Evolutionary conservation across 2,113 vertebrate genomes (phyloP), one percentile per base, ranked within the genome.

Genomic region (Centrocercus urophasianus): DNA sequence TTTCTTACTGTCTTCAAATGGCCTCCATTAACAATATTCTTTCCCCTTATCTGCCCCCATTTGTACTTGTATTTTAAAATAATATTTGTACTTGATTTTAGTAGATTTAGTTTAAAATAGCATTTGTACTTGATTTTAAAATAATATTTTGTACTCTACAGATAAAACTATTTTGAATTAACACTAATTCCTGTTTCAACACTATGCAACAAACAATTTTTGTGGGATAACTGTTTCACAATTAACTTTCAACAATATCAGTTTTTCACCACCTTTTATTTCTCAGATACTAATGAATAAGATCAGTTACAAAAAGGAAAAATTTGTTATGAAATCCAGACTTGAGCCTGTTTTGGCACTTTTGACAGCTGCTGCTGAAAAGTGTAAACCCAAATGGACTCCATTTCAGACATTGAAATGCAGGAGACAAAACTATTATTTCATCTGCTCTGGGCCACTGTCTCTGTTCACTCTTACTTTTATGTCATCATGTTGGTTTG

Each of bases 341-440:
- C 81, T 92, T 91, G 59, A 83, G 71, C 74, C 22, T 87, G 38
- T 92, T 96, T 96, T 76, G 89, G 66, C 71, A 93, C 61, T 95
- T 91, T 65, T 50, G 54, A 88, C 87, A 92, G 50, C 78, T 92
- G 73, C 66, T 95, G 83, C 45, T 96, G 92, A 96, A 96, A 96
- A 90, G 56, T 32, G 32, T 38, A 93, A 83, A 91, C 63, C 77
- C 70, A 95, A 97, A 93, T 76, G 61, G 86, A 71, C 73, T 96
- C 50, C 80, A 36, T 54, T 90, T 94, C 69, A 96, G 87, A 79
- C 67, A 64, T 56, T 84, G 48, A 89, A 93, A 93, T 24, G 34
- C 32, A 80, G 61, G 73, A 92, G 96, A 93, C 93, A 88, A 96
- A 97, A 96, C 73, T 93, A 81, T 95, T 95, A 95, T 95, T 96